Base-by-base conservation (phyloP, 2,113 vertebrate species). In the Coryphaenoides rupestris region DNA sequence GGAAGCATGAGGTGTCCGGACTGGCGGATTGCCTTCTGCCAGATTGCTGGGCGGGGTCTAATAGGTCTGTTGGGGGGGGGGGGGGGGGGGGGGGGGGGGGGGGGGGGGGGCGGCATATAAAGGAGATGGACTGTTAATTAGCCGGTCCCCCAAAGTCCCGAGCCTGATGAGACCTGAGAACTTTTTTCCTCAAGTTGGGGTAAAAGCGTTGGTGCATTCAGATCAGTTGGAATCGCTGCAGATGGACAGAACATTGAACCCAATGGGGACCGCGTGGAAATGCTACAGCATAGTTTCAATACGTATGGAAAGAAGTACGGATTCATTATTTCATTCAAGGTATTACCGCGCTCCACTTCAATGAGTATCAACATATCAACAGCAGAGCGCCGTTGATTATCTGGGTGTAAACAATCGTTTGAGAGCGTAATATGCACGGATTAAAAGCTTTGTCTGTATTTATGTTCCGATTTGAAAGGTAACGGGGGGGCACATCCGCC, bases 1-100 rank as follows among this genome's bases (percentile, higher is more conserved):
- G 57, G 76, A 85, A 87, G 84, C 89, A 89, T 89, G 90, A 90
- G 89, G 89, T 91, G 89, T 85, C 88, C 74, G 69, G 74, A 83
- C 79, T 76, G 81, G 76, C 75, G 82, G 87, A 90, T 90, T 89
- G 89, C 84, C 87, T 86, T 79, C 80, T 80, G 81, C 33, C 79
- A 88, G 86, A 88, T 83, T 84, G 83, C 85, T 67, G 80, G 85
- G 78, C 76, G 78, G 64, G 74, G 71, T 80, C 78, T 88, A 86
- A 87, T 87, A 85, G 77, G 76, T 79, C 80, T 63, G n/a, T n/a
- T n/a, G n/a, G n/a, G n/a, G n/a, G n/a, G n/a, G n/a, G n/a, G n/a
- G n/a, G n/a, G n/a, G n/a, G n/a, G n/a, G n/a, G n/a, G n/a, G n/a
- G n/a, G n/a, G n/a, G n/a, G n/a, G n/a, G n/a, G n/a, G n/a, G n/a